Evolutionary conservation across 2,888 invertebrate species (phyloP), one percentile per base, ranked within the genome.

Genomic region (Acronicta psi): DNA sequence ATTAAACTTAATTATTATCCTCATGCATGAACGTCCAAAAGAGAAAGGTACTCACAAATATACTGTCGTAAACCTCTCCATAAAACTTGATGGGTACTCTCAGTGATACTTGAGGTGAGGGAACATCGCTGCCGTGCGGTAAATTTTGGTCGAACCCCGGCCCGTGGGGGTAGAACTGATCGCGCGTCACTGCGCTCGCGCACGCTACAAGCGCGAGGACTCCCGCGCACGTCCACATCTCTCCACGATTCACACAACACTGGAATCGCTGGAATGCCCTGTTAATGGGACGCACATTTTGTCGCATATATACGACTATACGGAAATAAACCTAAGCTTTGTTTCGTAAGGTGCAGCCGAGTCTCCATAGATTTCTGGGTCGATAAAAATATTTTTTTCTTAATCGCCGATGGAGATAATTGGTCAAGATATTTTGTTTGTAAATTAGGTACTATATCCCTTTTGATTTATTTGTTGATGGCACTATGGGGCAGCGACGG

Each of bases 71-170:
- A 65, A 92, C 91, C 72, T 96, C 96, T 73, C 97, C 97, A 86
- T 96, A 99, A 92, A 98, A 98, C 47, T 95, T 94, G 54, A 99
- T 95, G 1, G 98, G 97, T 36, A 96, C 96, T 79, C 94, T 94
- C 2, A 98, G 94, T 3, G 84, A 82, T 7, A 96, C 90, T 84
- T 97, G 96, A 0, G 95, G 94, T 11, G 96, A 95, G n/a, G 96
- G 94, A 14, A 95, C 89, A 69, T 97, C 96, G 73, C 95, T 95
- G 0, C 94, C 95, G 45, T 81, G 85, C 13, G 95, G 95, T 52
- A 97, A 85, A 36, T 87, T 82, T 45, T 90, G 85, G 81, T 96
- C 96, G 62, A 94, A 87, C 0, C 92, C 91, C 0, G 84, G 84
- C 10, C 96, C 96, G 80, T 94, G 94, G 3, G 96, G 95, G 87